Evolutionary conservation across 1,140 invertebrate genomes (phyloP).

Genomic region (Tetranychus cinnabarinus): DNA sequence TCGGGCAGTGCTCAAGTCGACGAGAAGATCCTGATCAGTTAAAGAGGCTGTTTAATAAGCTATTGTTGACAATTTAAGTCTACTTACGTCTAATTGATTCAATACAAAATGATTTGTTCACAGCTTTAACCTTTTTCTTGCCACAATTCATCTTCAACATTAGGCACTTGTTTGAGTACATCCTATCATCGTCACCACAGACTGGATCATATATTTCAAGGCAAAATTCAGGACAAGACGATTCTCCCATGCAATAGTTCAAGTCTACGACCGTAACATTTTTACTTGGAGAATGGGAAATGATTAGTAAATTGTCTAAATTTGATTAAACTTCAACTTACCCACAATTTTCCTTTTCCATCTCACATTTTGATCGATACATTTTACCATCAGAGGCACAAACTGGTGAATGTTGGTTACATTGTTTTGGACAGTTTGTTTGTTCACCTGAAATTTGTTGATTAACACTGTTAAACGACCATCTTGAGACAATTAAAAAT

Average conservation of each 20-base stretch:
- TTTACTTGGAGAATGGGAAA: neutral
- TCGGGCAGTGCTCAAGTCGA: neutral
- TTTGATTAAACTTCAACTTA: neutral
- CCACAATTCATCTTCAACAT: conserved; percentile 8
- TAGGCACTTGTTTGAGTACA: neutral
- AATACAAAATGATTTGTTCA: neutral
- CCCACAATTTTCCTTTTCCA: neutral
- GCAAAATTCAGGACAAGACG: neutral
- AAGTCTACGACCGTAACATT: neutral
- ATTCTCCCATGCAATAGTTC: neutral
- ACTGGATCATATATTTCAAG: neutral
- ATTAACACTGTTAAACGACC: too few species aligned
- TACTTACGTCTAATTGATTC: neutral
- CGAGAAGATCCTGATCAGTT: neutral
- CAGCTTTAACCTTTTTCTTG: neutral
- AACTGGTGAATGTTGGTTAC: neutral
- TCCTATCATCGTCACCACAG: neutral
- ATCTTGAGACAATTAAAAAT: too few species aligned
- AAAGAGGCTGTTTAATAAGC: neutral
- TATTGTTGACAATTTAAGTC: neutral
- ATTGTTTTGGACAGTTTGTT: neutral
- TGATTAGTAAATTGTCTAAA: neutral
- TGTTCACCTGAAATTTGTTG: too few species aligned
- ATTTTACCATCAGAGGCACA: neutral
- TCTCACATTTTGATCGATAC: neutral